Conservation (phyloP, 2,888 invertebrate genomes). For the Apodemia zela region DNA sequence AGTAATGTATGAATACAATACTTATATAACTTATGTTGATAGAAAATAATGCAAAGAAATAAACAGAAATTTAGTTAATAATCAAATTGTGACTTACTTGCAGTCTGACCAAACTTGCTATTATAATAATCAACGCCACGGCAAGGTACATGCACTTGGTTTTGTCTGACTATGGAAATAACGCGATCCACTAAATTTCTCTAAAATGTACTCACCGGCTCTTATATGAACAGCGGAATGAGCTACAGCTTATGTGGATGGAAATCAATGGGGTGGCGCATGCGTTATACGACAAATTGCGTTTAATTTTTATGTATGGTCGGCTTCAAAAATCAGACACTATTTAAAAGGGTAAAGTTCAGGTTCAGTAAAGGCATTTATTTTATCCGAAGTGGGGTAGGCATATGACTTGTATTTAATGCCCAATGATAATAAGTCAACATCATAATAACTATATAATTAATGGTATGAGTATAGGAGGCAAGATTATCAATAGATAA, state of each 20-base stretch:
- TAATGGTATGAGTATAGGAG: too few species aligned
- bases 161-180: conserved; percentile 39
- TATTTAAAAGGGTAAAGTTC: not conserved
- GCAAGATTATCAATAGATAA: too few species aligned
- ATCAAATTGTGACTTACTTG: conserved; percentile 58
- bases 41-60: conserved; percentile 28
- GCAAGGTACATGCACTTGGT: conserved; percentile 73
- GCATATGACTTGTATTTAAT: too few species aligned
- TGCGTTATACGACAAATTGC: conserved; percentile 48
- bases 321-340: not conserved
- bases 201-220: conserved; percentile 57
- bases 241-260: conserved; percentile 32
- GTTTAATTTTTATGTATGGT: conserved; percentile 26
- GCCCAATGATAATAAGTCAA: too few species aligned
- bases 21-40: not conserved
- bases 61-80: conserved; percentile 34
- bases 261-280: conserved; percentile 56
- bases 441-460: too few species aligned
- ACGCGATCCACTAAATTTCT: conserved; percentile 32
- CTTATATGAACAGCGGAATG: conserved; percentile 56
- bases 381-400: too few species aligned
- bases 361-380: not conserved
- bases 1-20: not conserved
- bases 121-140: conserved; percentile 71
- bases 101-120: conserved; percentile 71